Evolutionary conservation across 35 echinoderm and acorn worm species (phyloP).

Genomic region (Eucidaris tribuloides): DNA sequence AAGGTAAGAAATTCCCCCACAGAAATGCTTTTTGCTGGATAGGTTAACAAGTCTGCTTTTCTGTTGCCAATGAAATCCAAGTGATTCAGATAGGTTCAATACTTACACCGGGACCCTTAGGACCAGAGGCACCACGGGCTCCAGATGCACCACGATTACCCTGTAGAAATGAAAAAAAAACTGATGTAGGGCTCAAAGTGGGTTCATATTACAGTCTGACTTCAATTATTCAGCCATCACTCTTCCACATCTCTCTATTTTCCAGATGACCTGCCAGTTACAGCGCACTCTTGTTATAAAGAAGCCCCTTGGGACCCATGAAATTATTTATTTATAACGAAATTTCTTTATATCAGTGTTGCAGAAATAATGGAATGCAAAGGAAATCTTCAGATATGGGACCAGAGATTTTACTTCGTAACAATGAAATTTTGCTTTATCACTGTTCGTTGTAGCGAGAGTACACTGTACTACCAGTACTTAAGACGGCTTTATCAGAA

Average conservation of each 20-base stretch:
- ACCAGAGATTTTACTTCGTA: too few species aligned
- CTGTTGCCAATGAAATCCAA: too few species aligned
- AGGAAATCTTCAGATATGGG: too few species aligned
- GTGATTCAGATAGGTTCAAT: not conserved
- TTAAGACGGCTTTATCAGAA: too few species aligned
- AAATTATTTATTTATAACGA: not conserved
- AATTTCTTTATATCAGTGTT: too few species aligned
- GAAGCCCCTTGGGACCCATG: not conserved
- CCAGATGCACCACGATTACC: constrained; percentile 14
- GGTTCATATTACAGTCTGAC: not conserved
- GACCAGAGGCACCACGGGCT: constrained; percentile 5
- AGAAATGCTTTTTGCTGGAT: too few species aligned
- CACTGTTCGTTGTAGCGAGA: too few species aligned
- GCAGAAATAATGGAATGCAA: too few species aligned
- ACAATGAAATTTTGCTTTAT: too few species aligned
- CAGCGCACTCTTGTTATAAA: not conserved
- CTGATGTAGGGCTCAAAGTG: not conserved
- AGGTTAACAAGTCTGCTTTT: too few species aligned
- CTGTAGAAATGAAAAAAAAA: not conserved
- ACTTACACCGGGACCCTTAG: not conserved
- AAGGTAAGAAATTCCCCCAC: too few species aligned
- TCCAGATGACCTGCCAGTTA: not conserved
- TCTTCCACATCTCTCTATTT: not conserved
- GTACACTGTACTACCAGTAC: too few species aligned
- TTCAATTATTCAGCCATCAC: not conserved